Conservation (phyloP, 2,797 vertebrate species). For the Pristis pectinata region DNA sequence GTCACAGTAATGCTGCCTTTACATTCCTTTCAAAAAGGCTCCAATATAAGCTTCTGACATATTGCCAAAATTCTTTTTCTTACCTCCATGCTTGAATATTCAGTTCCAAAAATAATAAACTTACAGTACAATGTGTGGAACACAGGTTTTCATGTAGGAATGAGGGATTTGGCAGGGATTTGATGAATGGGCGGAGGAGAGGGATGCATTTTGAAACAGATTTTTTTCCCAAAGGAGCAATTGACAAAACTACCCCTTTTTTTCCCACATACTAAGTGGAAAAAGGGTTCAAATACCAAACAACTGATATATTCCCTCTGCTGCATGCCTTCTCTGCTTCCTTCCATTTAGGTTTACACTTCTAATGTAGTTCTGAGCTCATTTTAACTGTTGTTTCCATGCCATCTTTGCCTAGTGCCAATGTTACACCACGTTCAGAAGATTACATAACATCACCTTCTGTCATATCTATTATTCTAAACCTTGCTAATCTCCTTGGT, state of each 20-base stretch:
- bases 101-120: conserved; percentile 14
- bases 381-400: not conserved
- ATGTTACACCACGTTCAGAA: not conserved
- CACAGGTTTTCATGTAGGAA: not conserved
- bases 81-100: conserved; percentile 1
- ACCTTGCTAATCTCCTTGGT: conserved; percentile 57
- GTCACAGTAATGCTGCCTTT: not conserved
- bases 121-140: not conserved
- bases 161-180: not conserved
- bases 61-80: conserved; percentile 25
- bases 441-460: not conserved
- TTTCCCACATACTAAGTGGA: not conserved
- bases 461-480: conserved; percentile 48
- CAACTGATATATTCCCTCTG: not conserved
- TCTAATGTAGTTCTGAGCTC: not conserved
- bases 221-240: not conserved
- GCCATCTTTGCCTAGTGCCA: not conserved
- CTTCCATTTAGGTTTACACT: not conserved
- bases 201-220: not conserved
- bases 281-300: not conserved
- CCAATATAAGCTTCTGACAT: not conserved
- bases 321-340: not conserved
- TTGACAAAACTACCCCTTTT: not conserved
- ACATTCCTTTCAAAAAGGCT: not conserved
- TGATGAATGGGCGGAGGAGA: not conserved